phyloP scores from a whole-genome alignment of 2,797 vertebrate species.

The Epinephelus malabaricus region DNA sequence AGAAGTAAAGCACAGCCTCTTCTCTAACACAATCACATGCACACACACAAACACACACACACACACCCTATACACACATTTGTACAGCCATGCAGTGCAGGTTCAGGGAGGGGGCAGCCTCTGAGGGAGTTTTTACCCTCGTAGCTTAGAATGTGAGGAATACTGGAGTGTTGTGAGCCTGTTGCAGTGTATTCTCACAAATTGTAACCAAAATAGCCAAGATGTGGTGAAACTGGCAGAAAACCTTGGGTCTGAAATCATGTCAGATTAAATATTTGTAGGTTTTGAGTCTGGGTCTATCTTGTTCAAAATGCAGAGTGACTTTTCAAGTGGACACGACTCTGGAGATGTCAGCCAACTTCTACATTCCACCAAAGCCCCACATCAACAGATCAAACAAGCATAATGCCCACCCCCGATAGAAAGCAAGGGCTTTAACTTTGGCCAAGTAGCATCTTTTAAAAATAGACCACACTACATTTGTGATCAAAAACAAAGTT shows the following conservation, averaged over 20 bases:
- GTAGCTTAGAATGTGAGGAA: conserved; percentile 20
- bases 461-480: background rate
- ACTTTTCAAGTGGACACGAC: conserved; percentile 26
- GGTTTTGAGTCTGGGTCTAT: conserved; percentile 12
- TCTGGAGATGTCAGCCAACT: conserved; percentile 43
- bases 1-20: background rate
- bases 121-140: conserved; percentile 16
- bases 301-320: conserved; percentile 23
- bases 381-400: conserved; percentile 50
- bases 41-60: conserved; percentile 28
- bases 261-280: conserved; percentile 41
- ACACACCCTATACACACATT: conserved; percentile 11
- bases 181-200: background rate
- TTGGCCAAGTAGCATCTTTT: background rate
- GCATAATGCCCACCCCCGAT: conserved; percentile 19
- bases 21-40: conserved; percentile 47
- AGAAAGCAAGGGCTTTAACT: conserved; percentile 25
- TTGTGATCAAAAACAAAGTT: conserved; percentile 9
- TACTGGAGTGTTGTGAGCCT: background rate
- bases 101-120: conserved; percentile 26
- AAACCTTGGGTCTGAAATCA: background rate
- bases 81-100: conserved; percentile 64
- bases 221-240: conserved; percentile 9
- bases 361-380: conserved; percentile 56
- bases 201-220: conserved; percentile 14